Evolutionary conservation across 2,888 invertebrate species (phyloP).

Genomic region (Stegana nigrithorax): DNA sequence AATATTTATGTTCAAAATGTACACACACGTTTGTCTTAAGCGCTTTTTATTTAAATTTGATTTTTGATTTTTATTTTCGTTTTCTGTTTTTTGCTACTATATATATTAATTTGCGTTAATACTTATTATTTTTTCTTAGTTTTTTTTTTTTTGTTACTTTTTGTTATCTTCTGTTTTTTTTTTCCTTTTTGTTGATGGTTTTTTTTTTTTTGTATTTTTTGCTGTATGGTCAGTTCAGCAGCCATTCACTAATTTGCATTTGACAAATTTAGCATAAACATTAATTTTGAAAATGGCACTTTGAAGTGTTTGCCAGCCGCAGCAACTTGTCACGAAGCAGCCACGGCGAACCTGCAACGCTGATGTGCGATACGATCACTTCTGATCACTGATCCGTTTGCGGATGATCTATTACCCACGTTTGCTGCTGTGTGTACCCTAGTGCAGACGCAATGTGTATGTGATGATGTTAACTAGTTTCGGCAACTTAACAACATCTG

Average conservation of each 20-base stretch:
- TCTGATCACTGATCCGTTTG: neutral
- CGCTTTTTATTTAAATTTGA: conserved; percentile 16
- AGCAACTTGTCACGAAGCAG: neutral
- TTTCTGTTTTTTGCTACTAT: too few species aligned
- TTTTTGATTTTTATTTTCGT: conserved; percentile 23
- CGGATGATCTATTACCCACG: neutral
- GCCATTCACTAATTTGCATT: conserved; percentile 63
- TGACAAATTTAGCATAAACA: conserved; percentile 51
- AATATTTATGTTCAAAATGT: conserved; percentile 25
- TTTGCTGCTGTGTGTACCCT: neutral
- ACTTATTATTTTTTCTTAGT: conserved; percentile 6
- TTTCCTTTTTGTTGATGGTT: conserved; percentile 29
- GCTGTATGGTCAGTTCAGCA: conserved; percentile 27
- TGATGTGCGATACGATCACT: neutral
- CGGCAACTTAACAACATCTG: too few species aligned
- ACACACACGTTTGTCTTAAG: neutral
- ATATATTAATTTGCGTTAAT: too few species aligned
- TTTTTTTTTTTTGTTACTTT: conserved; percentile 19
- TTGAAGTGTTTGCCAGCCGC: conserved; percentile 39
- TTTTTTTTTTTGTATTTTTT: conserved; percentile 33
- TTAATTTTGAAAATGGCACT: conserved; percentile 56
- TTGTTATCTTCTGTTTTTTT: conserved; percentile 23
- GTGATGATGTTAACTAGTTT: too few species aligned
- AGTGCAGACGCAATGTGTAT: neutral
- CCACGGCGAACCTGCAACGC: too few species aligned